Percentiles rank a stretch among this genome's conserved stretches.
Conservation (phyloP, 2,797 vertebrate species). For the Synaphobranchus kaupii region DNA sequence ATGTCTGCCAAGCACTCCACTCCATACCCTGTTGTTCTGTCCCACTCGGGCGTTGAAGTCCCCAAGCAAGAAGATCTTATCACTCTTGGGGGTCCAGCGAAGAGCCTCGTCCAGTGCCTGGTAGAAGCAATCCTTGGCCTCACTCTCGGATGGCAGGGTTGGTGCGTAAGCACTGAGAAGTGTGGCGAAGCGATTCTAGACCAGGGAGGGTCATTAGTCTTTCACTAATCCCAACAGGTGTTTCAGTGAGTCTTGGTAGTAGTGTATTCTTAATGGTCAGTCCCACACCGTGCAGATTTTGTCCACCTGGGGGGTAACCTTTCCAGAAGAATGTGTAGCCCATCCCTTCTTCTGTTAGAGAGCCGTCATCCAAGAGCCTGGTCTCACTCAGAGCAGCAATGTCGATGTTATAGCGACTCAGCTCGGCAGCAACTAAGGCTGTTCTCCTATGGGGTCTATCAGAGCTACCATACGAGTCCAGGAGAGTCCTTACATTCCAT, state of each 20-base stretch:
- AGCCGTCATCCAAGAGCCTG: constrained; percentile 13
- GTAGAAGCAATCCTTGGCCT: constrained; percentile 28
- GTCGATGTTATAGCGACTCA: constrained; percentile 12
- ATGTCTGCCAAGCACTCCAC: no score
- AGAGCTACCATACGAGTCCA: constrained; percentile 15
- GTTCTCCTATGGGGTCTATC: constrained; percentile 17
- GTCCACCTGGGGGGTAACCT: neutral
- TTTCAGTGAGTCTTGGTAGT: constrained; percentile 7
- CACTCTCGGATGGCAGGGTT: constrained; percentile 21
- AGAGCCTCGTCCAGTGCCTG: no score
- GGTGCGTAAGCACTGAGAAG: constrained; percentile 30
- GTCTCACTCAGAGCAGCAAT: constrained; percentile 17
- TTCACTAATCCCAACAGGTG: constrained; percentile 29
- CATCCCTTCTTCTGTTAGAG: neutral
- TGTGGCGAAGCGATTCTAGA: constrained; percentile 25
- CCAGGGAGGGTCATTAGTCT: constrained; percentile 25
- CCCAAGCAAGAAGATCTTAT: no score
- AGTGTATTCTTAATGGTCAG: constrained; percentile 24
- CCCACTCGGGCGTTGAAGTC: no score
- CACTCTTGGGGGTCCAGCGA: no score
- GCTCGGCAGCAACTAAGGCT: constrained; percentile 14
- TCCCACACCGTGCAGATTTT: constrained; percentile 16
- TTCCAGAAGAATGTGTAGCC: constrained; percentile 31
- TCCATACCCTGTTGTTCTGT: no score
- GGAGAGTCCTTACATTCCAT: constrained; percentile 31